These are phyloP conservation scores for Pantherophis vulpinus DNA, from an alignment of 2,797 vertebrate species.

Conservation along the genomic window DNA sequence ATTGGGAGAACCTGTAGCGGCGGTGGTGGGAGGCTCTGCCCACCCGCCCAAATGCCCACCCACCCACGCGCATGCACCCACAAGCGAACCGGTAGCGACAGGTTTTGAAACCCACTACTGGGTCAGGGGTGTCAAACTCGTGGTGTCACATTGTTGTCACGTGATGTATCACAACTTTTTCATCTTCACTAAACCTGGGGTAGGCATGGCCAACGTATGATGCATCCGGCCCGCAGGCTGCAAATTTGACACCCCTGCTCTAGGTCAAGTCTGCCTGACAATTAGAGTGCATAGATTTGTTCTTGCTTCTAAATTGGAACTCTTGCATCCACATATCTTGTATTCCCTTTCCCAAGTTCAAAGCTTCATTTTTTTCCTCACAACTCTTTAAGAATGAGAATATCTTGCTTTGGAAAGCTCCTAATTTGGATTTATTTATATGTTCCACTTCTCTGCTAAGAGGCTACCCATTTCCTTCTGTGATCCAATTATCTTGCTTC, in stretches of 20 bases:
- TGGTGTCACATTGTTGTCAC: no score
- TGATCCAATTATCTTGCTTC: neutral
- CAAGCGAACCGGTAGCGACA: no score
- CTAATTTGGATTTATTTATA: neutral
- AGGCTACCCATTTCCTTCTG: neutral
- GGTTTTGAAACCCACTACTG: no score
- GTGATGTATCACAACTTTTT: no score
- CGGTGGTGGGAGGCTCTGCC: no score
- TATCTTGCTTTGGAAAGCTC: neutral
- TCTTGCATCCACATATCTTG: neutral
- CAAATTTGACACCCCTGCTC: no score
- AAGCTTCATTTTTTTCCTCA: neutral
- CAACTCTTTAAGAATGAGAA: neutral
- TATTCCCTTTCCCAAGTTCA: neutral
- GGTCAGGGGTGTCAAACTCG: no score
- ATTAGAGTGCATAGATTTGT: neutral
- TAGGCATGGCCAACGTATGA: no score
- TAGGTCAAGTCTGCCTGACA: neutral
- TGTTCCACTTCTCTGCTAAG: neutral
- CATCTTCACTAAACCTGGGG: no score
- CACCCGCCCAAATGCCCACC: no score
- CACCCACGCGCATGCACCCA: no score
- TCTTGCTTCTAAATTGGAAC: neutral
- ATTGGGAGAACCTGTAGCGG: no score
- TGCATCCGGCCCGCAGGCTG: accelerated